Conservation (phyloP, 2,797 vertebrate species). For the Aeoliscus strigatus region DNA sequence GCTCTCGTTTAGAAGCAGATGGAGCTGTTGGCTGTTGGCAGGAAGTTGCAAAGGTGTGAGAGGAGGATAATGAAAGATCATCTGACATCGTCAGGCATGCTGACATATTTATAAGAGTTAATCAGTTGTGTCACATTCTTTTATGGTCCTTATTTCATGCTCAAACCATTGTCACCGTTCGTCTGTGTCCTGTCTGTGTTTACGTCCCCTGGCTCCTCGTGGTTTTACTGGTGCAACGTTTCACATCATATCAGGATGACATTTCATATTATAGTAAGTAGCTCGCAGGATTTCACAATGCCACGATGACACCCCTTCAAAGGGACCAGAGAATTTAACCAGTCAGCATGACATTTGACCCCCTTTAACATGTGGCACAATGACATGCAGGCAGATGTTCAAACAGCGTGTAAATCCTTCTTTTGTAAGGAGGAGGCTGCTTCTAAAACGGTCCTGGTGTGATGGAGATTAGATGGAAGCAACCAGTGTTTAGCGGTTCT, state of each 20-base stretch:
- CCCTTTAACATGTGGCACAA: constrained; percentile 31
- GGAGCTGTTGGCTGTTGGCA: constrained; percentile 8
- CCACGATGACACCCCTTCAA: constrained; percentile 2
- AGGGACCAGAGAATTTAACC: constrained; percentile 25
- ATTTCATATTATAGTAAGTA: too few species aligned
- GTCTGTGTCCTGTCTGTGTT: too few species aligned
- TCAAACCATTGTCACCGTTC: too few species aligned
- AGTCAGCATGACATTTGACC: constrained; percentile 23
- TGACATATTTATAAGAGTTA: constrained; percentile 16
- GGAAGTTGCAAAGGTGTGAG: constrained; percentile 26
- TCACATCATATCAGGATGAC: too few species aligned
- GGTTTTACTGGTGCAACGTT: too few species aligned
- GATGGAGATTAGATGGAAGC: constrained; percentile 57
- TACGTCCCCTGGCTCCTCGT: too few species aligned
- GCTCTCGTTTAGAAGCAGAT: neutral
- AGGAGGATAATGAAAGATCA: constrained; percentile 26
- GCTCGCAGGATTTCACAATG: too few species aligned
- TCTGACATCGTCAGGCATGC: constrained; percentile 15
- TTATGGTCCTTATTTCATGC: too few species aligned
- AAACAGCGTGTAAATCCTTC: constrained; percentile 44
- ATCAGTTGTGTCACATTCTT: constrained; percentile 22
- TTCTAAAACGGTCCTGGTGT: constrained; percentile 34
- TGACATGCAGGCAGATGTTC: constrained; percentile 66
- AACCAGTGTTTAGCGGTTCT: constrained; percentile 35
- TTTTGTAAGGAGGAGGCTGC: constrained; percentile 39